These are phyloP conservation scores for Urocynchramus pylzowi DNA, from an alignment of 2,113 vertebrate genomes.

Conservation along the genomic window DNA sequence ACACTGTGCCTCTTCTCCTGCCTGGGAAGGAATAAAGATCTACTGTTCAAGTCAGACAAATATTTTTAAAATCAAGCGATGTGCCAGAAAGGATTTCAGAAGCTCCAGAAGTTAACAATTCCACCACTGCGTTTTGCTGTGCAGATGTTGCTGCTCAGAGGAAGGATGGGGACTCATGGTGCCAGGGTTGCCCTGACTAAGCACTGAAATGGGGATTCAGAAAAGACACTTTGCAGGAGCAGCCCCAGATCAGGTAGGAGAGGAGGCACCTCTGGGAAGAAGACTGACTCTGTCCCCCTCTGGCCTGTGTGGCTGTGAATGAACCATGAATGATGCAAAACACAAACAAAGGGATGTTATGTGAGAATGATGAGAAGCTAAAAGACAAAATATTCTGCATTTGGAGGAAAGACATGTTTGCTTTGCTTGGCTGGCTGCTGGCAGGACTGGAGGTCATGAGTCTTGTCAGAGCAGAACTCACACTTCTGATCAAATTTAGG, in stretches of 20 bases:
- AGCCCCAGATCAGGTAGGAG: not conserved
- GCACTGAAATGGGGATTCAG: no score
- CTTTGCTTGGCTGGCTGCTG: not conserved
- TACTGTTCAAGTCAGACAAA: slow-evolving; percentile 28
- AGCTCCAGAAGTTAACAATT: not conserved
- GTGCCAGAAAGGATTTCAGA: slow-evolving; percentile 10
- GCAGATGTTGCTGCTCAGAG: not conserved
- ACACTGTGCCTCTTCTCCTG: slow-evolving; percentile 32
- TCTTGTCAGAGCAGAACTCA: not conserved
- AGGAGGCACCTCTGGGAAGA: not conserved
- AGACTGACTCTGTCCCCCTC: not conserved
- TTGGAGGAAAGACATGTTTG: not conserved
- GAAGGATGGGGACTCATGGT: not conserved
- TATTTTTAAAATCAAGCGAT: not conserved
- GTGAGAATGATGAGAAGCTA: not conserved
- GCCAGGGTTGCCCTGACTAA: not conserved
- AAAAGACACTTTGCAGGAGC: not conserved
- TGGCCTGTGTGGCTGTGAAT: not conserved
- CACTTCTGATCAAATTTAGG: not conserved
- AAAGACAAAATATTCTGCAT: not conserved
- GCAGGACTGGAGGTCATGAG: not conserved
- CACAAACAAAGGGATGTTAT: not conserved
- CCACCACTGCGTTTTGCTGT: not conserved
- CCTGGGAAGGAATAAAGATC: slow-evolving; percentile 46
- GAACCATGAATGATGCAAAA: not conserved